Evolutionary conservation across 1,140 invertebrate species (phyloP), one percentile per base, ranked within the genome.

Genomic region (Cardiocondyla obscurior): DNA sequence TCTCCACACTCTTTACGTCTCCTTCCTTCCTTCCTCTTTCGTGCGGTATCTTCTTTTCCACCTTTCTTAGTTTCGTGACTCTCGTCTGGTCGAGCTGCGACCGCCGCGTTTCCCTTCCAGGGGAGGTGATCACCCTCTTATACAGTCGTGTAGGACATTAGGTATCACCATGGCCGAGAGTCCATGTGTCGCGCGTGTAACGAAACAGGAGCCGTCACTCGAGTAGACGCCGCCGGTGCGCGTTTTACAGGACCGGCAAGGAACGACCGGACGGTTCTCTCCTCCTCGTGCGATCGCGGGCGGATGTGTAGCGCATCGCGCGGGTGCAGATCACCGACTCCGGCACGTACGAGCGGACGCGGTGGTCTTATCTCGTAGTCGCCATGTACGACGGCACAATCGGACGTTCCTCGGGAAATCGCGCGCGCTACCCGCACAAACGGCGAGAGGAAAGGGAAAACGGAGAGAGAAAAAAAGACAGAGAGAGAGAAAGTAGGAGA

Each of bases 221-320:
- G 1, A n/a, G 19, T n/a, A 58, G 5, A 42, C 30, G 57, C 30
- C 28, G 14, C n/a, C n/a, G 36, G n/a, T 49, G n/a, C 42, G 36
- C 7, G 22, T 36, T 55, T 19, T 16, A 36, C n/a, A 36, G 25
- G 16, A 25, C 33, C 44, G 36, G 39, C 28, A 12, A 14, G 30
- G 10, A 49, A 60, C 14, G 44, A n/a, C 44, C 22, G 81, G 22
- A 36, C 30, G 53, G 39, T 53, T 49, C 55, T 30, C 22, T 62
- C 12, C 39, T 10, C 25, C n/a, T 85, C 69, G 67, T 69, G 46
- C 49, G 62, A 22, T n/a, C 44, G 33, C 25, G 53, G 53, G 74
- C 76, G 25, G 36, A n/a, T 3, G 22, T 8, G 28, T 8, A 7
- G 3, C 28, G 69, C 67, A 74, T 86, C 76, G 67, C 30, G 22